Percentiles rank a stretch among this genome's conserved stretches.
Evolutionary conservation across 2,888 invertebrate genomes (phyloP).

Genomic region (Acanthoscelides obtectus): DNA sequence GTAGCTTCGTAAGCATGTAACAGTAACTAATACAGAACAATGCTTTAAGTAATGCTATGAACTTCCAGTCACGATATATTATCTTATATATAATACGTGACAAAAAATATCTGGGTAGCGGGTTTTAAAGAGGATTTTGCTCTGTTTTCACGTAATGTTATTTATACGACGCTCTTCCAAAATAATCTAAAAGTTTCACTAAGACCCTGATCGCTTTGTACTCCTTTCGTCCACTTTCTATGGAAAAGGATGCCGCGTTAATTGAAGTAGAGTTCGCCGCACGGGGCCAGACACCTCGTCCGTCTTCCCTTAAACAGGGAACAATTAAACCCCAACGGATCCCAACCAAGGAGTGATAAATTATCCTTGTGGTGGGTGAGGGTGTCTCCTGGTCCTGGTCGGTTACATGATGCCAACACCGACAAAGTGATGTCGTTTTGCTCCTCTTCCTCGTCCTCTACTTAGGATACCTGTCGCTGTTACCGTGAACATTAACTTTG

Average conservation of each 20-base stretch:
- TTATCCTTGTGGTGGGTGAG: not conserved
- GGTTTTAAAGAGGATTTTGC: no score
- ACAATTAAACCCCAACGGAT: not conserved
- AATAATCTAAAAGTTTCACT: no score
- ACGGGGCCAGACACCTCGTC: not conserved
- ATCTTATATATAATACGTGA: no score
- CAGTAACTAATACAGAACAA: no score
- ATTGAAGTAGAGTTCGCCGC: not conserved
- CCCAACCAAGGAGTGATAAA: not conserved
- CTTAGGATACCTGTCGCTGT: not conserved
- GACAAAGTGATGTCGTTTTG: not conserved
- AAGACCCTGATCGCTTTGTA: not conserved
- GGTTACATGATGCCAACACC: not conserved
- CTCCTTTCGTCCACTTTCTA: not conserved
- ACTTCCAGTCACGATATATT: no score
- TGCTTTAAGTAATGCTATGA: no score
- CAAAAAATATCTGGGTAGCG: no score
- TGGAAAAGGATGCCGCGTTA: not conserved
- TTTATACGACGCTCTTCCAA: no score
- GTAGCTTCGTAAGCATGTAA: no score
- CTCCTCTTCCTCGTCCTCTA: not conserved
- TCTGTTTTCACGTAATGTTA: no score
- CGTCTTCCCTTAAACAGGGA: not conserved
- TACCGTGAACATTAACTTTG: not conserved
- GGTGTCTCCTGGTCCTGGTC: not conserved